Conservation (phyloP, 2,888 invertebrate genomes). For the Heliconius hortense region DNA sequence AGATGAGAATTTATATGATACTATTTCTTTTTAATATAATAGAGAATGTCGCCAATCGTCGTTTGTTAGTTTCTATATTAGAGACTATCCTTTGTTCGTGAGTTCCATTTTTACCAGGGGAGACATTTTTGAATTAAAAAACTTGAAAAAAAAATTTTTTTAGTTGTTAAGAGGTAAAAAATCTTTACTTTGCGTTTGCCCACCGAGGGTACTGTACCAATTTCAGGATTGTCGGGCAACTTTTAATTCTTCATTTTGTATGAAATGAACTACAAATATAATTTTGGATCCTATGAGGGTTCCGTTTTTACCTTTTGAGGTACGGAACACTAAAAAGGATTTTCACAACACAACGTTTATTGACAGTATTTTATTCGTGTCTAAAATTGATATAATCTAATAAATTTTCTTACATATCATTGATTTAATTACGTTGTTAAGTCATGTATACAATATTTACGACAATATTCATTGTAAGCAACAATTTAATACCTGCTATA, state of each 20-base stretch:
- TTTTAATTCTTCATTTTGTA: no score
- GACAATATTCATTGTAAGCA: constrained; percentile 20
- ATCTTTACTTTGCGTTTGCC: no score
- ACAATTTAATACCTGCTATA: neutral
- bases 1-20: neutral
- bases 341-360: neutral
- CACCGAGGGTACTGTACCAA: no score
- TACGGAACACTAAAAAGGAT: no score
- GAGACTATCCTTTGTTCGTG: no score
- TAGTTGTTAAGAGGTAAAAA: no score
- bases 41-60: neutral
- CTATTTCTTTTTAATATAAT: neutral
- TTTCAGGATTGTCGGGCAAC: no score
- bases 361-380: neutral
- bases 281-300: no score
- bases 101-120: neutral
- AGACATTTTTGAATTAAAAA: neutral
- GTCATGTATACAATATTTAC: constrained; percentile 10
- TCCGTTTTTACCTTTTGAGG: no score
- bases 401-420: constrained; percentile 1
- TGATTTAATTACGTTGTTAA: constrained; percentile 14
- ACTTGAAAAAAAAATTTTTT: no score
- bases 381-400: neutral
- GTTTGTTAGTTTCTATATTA: no score
- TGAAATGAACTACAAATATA: no score